Conservation (phyloP, 2,888 invertebrate genomes). For the Phania funesta region DNA sequence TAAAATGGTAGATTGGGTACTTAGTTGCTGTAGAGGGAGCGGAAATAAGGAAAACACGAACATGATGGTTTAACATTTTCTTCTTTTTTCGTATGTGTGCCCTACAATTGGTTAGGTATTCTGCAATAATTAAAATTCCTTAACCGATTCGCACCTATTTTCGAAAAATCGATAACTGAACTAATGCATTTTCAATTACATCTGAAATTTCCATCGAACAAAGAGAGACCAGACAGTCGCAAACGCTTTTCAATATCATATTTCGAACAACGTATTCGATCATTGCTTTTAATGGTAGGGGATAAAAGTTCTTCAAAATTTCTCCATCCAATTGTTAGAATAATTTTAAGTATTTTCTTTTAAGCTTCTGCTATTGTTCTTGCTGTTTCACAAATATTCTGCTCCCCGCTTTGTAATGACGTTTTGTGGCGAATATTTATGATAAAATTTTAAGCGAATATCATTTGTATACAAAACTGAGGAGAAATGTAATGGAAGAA, state of each 20-base stretch:
- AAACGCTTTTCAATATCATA: no score
- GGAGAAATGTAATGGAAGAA: not conserved
- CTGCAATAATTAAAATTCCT: not conserved
- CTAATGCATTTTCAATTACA: no score
- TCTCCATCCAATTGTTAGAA: slow-evolving; percentile 71
- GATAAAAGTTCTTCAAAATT: not conserved
- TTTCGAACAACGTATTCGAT: no score
- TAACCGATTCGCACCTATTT: no score
- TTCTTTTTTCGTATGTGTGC: not conserved
- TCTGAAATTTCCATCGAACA: no score
- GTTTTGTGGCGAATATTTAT: slow-evolving; percentile 76
- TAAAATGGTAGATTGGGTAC: slow-evolving; percentile 43
- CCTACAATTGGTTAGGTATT: not conserved
- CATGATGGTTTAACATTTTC: slow-evolving; percentile 29
- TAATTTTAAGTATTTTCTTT: slow-evolving; percentile 73
- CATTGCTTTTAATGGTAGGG: not conserved
- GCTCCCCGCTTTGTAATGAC: slow-evolving; percentile 42
- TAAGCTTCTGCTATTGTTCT: slow-evolving; percentile 6
- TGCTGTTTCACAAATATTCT: slow-evolving; percentile 26
- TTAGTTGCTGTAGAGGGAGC: slow-evolving; percentile 56
- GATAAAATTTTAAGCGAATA: slow-evolving; percentile 68
- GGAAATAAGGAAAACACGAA: slow-evolving; percentile 36
- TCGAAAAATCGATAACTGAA: no score
- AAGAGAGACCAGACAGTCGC: no score
- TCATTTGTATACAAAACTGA: not conserved